Percentiles rank a stretch among this genome's conserved stretches.
Conservation (phyloP, 2,888 invertebrate genomes). For the Portevinia maculata region DNA sequence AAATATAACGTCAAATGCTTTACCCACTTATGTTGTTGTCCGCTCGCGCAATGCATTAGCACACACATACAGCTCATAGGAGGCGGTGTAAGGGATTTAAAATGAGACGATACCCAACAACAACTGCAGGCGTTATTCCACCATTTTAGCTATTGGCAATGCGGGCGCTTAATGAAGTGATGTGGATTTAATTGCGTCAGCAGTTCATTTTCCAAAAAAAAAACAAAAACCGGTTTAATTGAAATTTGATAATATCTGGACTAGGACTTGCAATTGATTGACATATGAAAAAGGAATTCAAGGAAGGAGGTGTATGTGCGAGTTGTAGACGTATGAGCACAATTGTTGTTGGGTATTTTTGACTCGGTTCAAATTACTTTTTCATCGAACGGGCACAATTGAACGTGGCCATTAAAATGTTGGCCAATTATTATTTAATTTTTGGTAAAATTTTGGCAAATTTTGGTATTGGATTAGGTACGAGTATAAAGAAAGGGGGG, state of each 20-base stretch:
- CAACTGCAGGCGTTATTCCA: conserved; percentile 34
- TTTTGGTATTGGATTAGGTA: too few relatives aligned
- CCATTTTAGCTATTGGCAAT: conserved; percentile 60
- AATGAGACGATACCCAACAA: neutral
- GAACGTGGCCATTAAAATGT: too few relatives aligned
- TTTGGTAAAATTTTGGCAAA: too few relatives aligned
- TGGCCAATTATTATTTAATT: too few relatives aligned
- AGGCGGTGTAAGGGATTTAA: neutral
- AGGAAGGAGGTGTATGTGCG: conserved; percentile 35
- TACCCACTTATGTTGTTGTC: conserved; percentile 72
- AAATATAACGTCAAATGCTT: conserved; percentile 73
- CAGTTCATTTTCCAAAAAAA: conserved; percentile 65
- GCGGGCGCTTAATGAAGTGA: conserved; percentile 48
- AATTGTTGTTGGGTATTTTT: too few relatives aligned
- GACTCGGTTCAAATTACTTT: too few relatives aligned
- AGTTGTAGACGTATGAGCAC: neutral
- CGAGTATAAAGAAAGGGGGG: too few relatives aligned
- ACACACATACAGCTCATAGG: conserved; percentile 15
- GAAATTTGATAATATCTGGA: conserved; percentile 72
- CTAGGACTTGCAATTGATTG: conserved; percentile 56
- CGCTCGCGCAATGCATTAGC: conserved; percentile 43
- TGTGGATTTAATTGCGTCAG: conserved; percentile 72
- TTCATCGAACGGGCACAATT: too few relatives aligned
- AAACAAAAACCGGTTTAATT: conserved; percentile 67
- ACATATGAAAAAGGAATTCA: conserved; percentile 39